Evolutionary conservation across 2,888 invertebrate species (phyloP).

Genomic region (Aleiodes leptofemur): DNA sequence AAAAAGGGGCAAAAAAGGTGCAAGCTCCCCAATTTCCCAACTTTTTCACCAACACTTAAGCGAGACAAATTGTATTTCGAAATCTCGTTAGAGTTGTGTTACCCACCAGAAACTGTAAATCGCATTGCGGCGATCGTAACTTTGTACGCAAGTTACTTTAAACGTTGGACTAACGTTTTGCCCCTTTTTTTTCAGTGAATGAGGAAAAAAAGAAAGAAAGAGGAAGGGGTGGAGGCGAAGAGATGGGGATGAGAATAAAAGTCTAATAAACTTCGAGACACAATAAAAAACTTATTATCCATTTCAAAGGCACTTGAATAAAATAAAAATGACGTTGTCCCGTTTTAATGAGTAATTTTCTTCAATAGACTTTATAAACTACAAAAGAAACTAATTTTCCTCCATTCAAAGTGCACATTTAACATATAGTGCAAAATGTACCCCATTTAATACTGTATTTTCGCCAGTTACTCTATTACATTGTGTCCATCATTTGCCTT

Average conservation of each 20-base stretch:
- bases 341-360: no score
- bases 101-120: conserved; percentile 55
- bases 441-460: conserved; percentile 25
- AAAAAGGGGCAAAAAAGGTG: no score
- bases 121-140: conserved; percentile 54
- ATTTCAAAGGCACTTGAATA: no score
- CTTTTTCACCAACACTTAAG: conserved; percentile 59
- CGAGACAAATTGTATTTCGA: conserved; percentile 66
- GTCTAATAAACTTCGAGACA: background rate
- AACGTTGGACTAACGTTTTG: background rate
- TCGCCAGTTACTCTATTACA: conserved; percentile 21
- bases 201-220: no score
- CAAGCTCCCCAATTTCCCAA: no score
- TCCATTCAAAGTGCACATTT: conserved; percentile 5
- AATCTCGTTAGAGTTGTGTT: conserved; percentile 65
- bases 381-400: background rate
- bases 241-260: background rate
- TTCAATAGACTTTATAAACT: no score
- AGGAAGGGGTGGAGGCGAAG: no score
- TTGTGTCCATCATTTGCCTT: conserved; percentile 16
- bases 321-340: no score
- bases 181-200: background rate
- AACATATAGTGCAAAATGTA: background rate
- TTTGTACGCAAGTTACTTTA: conserved; percentile 40
- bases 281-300: no score